phyloP scores from a whole-genome alignment of 2,113 vertebrate genomes.

The Campylomormyrus tamandua region DNA sequence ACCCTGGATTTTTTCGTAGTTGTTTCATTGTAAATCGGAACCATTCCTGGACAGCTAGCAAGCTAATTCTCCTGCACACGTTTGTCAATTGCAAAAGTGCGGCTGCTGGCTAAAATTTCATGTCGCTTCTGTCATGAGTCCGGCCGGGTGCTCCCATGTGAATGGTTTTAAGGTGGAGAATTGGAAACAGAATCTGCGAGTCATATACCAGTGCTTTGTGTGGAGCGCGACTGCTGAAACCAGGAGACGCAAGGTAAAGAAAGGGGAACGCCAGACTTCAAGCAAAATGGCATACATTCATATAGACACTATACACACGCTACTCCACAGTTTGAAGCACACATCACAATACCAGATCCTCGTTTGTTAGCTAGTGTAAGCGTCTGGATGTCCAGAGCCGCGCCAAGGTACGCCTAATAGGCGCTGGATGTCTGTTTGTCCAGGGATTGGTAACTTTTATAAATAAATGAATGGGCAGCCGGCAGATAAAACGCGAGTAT shows the following conservation, averaged over 20 bases:
- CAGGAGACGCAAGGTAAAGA: constrained; percentile 88
- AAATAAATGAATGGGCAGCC: neutral
- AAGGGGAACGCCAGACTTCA: constrained; percentile 33
- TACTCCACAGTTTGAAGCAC: constrained; percentile 18
- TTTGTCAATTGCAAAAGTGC: constrained; percentile 21
- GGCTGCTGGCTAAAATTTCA: constrained; percentile 15
- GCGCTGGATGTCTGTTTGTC: neutral
- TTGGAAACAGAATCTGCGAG: constrained; percentile 94
- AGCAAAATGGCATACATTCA: constrained; percentile 16
- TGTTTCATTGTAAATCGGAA: constrained; percentile 62
- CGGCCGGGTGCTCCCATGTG: constrained; percentile 89
- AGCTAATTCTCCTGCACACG: constrained; percentile 30
- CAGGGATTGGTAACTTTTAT: neutral
- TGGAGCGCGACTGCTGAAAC: constrained; percentile 91
- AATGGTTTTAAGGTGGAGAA: constrained; percentile 94
- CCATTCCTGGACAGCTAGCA: constrained; percentile 53
- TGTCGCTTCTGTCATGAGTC: constrained; percentile 69
- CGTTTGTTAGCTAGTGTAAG: neutral
- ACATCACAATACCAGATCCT: neutral
- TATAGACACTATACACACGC: constrained; percentile 7
- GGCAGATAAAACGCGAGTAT: neutral
- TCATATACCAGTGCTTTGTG: constrained; percentile 95
- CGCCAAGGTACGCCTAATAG: neutral
- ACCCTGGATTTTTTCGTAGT: constrained; percentile 57
- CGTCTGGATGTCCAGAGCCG: neutral